Base-by-base conservation (phyloP, 1,140 invertebrate species). In the Drosophila tani region DNA sequence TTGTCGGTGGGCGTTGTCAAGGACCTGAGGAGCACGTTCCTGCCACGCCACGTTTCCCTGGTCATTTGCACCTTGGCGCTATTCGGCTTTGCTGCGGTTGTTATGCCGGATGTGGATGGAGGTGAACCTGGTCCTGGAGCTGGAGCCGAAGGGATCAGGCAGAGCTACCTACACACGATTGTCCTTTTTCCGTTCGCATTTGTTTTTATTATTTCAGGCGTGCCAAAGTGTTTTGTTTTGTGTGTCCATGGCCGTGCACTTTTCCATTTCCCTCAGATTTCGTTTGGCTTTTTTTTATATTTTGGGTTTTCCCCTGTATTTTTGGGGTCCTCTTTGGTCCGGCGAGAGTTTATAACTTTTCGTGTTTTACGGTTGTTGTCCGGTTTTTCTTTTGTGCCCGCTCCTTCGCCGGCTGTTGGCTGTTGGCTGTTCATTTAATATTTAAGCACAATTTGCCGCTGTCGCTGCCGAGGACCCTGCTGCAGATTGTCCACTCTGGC, bases 171-270 rank as follows among this genome's bases (percentile, higher is more conserved):
- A 81, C 77, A 90, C 66, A 90, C 85, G 85, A 82, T 74, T 85
- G 85, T 90, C 74, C 75, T 75, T 90, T 86, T 87, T 75, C 62
- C 69, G 45, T 46, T 64, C 67, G 85, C 79, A 87, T 87, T 90
- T 90, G 85, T 85, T 90, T 90, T 90, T 90, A 90, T 90, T 90
- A 90, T 90, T 90, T 90, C 85, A 90, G 82, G 82, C 85, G 85
- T 90, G 79, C 81, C 82, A 87, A 90, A 85, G 86, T 90, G 79
- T 90, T 91, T 90, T 80, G 81, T 78, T 87, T 78, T 82, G 73
- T 75, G 66, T 47, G 55, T 60, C 58, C 46, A 55, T 58, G 27
- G 64, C 58, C 59, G 64, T 64, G 58, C 64, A 64, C 58, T 67
- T 41, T 75, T 73, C 55, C 67, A 69, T 69, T 68, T 35, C 65